Evolutionary conservation across 2,888 invertebrate species (phyloP).

Genomic region (Diploptera punctata): DNA sequence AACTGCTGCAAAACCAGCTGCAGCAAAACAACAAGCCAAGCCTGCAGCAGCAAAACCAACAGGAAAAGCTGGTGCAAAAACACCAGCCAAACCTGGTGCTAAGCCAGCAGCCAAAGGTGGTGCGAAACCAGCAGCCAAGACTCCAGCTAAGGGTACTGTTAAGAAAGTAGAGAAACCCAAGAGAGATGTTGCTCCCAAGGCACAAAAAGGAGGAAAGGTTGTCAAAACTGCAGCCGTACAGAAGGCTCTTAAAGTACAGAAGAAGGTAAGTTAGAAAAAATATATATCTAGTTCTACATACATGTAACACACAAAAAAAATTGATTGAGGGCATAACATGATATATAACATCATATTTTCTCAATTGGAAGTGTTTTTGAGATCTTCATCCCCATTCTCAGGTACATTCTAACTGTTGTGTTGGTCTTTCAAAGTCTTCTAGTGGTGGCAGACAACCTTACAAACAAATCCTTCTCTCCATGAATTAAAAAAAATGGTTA

Average conservation of each 20-base stretch:
- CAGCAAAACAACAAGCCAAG: slow-evolving; percentile 53
- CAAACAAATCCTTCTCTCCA: too few relatives aligned
- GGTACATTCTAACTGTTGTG: too few relatives aligned
- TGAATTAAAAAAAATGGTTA: too few relatives aligned
- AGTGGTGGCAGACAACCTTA: too few relatives aligned
- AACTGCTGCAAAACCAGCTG: slow-evolving; percentile 57
- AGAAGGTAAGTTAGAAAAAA: too few relatives aligned
- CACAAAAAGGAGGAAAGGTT: slow-evolving; percentile 57
- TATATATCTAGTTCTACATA: too few relatives aligned
- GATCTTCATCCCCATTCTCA: too few relatives aligned
- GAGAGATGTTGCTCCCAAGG: slow-evolving; percentile 61
- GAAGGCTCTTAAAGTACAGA: slow-evolving; percentile 85
- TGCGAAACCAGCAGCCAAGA: slow-evolving; percentile 57
- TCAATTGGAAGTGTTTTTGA: too few relatives aligned
- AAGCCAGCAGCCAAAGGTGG: slow-evolving; percentile 55
- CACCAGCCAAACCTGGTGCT: slow-evolving; percentile 47
- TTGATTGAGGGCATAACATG: too few relatives aligned
- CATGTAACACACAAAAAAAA: too few relatives aligned
- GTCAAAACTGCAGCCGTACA: slow-evolving; percentile 58
- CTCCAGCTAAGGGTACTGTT: slow-evolving; percentile 45
- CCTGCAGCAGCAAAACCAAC: slow-evolving; percentile 52
- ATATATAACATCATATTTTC: too few relatives aligned
- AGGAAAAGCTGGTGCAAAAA: slow-evolving; percentile 54
- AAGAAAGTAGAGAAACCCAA: slow-evolving; percentile 62
- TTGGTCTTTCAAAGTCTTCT: too few relatives aligned